phyloP scores from a whole-genome alignment of 2,113 vertebrate species.

The Plestiodon gilberti region DNA sequence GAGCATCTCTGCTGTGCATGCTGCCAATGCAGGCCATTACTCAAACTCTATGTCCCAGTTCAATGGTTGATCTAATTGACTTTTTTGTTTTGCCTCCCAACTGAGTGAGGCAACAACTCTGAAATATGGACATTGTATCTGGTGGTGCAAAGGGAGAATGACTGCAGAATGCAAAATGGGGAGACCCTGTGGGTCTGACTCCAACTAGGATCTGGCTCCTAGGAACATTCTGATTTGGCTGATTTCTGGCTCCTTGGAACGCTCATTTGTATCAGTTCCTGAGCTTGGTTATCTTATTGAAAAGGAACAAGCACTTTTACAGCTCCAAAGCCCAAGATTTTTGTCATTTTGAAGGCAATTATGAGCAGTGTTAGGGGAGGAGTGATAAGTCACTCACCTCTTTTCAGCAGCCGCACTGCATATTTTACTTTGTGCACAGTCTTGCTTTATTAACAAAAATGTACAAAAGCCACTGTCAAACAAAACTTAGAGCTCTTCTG shows the following conservation, averaged over 20 bases:
- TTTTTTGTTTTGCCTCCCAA: background rate
- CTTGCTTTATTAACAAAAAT: background rate
- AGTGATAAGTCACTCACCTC: too few species aligned
- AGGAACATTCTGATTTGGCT: background rate
- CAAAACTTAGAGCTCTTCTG: background rate
- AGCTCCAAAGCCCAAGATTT: background rate
- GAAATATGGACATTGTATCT: conserved; percentile 16
- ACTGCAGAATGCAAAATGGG: conserved; percentile 10
- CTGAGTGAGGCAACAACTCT: background rate
- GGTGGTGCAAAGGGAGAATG: background rate
- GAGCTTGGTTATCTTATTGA: background rate
- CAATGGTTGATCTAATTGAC: background rate
- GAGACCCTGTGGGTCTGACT: background rate
- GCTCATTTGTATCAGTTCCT: background rate
- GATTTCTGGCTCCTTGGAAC: too few species aligned
- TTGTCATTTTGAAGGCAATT: background rate
- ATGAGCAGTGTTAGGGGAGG: background rate
- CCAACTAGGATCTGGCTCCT: background rate
- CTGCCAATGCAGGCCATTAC: conserved; percentile 1
- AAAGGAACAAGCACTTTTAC: background rate
- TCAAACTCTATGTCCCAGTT: background rate
- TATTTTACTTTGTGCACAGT: background rate
- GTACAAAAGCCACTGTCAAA: background rate
- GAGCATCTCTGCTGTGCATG: background rate
- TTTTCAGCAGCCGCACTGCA: background rate